Evolutionary conservation across 2,797 vertebrate genomes (phyloP), one percentile per base, ranked within the genome.

Genomic region (Pipistrellus pygmaeus): DNA sequence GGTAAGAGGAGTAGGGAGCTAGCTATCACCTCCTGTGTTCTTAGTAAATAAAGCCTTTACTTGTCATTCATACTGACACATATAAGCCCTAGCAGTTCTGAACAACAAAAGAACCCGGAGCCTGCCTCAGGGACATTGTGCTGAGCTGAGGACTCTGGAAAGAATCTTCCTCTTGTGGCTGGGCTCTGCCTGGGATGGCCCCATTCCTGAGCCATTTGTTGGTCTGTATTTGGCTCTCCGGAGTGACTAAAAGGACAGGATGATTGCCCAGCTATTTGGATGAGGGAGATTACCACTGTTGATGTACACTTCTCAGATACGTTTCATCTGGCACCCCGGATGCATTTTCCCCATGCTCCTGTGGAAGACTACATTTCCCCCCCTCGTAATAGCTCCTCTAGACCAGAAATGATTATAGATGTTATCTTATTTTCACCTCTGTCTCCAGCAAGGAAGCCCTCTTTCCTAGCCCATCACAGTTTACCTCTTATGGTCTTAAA

Each of bases 151-250:
- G 32, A 53, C 41, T 80, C 62, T 76, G 35, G 68, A 89, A 32
- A 89, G 68, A 86, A 25, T 62, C 18, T 64, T 18, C 17, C 15
- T 17, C 2, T 78, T 55, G 8, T 83, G 53, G 6, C 38, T 66
- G 27, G 46, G 53, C 17, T 92, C 64, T 62, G 12, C 82, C 32
- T 92, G 69, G 14, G 18, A 30, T 82, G 20, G 90, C n/a, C 35
- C 32, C 12, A 1, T 41, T 93, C 76, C 41, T 83, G 60, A 92
- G 80, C 62, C 23, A 18, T n/a, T 57, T 25, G 21, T 10, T 91
- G 91, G 88, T 95, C 81, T 91, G 25, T 88, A 25, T 73, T 96
- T 93, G 41, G 53, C 17, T 44, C 57, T 64, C 55, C 21, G 25
- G 14, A 53, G 8, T 68, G n/a, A 18, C 76, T 89, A 68, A 85